A percentile compares a stretch with the other conserved stretches of the same genome.
Evolutionary conservation across 2,113 vertebrate species (phyloP).

Genomic region (Raphicerus campestris): DNA sequence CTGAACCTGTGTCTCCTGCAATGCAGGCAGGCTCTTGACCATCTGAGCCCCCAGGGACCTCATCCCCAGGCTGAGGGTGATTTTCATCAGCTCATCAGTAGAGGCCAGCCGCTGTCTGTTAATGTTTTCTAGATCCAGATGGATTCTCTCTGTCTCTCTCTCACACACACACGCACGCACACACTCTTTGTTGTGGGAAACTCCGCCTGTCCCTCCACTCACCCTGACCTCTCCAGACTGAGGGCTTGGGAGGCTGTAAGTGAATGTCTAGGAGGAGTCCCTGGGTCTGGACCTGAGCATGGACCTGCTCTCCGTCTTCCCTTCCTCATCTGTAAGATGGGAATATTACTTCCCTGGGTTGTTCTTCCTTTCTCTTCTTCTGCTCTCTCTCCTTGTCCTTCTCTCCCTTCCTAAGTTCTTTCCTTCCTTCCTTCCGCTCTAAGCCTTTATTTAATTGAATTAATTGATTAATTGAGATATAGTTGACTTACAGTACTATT

Average conservation of each 20-base stretch:
- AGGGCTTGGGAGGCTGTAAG: neutral
- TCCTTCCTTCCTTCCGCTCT: neutral
- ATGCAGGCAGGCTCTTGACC: neutral
- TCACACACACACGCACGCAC: neutral
- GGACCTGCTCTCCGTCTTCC: neutral
- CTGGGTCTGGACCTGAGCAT: rapidly evolving
- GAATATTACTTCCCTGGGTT: rapidly evolving
- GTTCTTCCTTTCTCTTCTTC: neutral
- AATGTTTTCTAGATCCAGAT: neutral
- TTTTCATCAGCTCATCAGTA: rapidly evolving
- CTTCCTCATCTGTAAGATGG: neutral
- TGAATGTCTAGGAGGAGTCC: neutral
- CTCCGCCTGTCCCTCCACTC: neutral
- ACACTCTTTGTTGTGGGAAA: neutral
- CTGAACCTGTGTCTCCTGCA: neutral
- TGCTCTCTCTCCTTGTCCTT: neutral
- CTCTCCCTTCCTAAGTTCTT: neutral
- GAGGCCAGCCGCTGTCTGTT: rapidly evolving
- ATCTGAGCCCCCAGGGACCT: neutral
- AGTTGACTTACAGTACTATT: neutral
- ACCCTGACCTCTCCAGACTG: too few species aligned
- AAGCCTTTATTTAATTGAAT: neutral
- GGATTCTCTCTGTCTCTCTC: neutral
- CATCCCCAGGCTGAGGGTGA: neutral
- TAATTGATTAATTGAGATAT: neutral